phyloP scores from a whole-genome alignment of 2,797 vertebrate genomes.

The Australoheros facetus region DNA sequence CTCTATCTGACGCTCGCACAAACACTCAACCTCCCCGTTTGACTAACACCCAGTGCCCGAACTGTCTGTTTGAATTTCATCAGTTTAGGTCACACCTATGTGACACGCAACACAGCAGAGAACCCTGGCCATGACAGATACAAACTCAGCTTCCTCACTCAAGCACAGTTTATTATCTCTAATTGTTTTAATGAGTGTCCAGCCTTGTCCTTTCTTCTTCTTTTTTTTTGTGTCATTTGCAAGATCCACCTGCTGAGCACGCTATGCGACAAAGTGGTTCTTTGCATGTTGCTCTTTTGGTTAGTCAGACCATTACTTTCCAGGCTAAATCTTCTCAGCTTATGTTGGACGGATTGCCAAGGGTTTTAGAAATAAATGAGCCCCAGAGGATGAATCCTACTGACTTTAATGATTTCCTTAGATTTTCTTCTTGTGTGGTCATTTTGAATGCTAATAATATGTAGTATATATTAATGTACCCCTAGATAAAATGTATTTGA shows the following conservation, averaged over 20 bases:
- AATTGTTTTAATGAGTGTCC: accelerated
- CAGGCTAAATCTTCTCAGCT: not conserved
- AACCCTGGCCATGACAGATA: not conserved
- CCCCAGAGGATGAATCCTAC: not conserved
- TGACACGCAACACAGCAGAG: conserved; percentile 1
- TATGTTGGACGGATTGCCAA: not conserved
- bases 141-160: not conserved
- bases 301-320: not conserved
- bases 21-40: not conserved
- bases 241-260: not conserved
- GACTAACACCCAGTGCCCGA: not conserved
- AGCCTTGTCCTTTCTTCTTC: not conserved
- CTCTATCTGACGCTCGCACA: not conserved
- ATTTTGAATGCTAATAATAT: not conserved
- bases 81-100: conserved; percentile 14
- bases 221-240: not conserved
- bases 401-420: accelerated
- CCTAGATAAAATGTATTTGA: not conserved
- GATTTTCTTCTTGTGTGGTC: not conserved
- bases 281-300: not conserved
- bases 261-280: too few species aligned
- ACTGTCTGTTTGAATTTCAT: conserved; percentile 24
- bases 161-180: not conserved
- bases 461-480: not conserved
- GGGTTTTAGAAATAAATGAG: not conserved